Evolutionary conservation across 1,140 invertebrate species (phyloP), one percentile per base, ranked within the genome.

Genomic region (Oncopeltus fasciatus): DNA sequence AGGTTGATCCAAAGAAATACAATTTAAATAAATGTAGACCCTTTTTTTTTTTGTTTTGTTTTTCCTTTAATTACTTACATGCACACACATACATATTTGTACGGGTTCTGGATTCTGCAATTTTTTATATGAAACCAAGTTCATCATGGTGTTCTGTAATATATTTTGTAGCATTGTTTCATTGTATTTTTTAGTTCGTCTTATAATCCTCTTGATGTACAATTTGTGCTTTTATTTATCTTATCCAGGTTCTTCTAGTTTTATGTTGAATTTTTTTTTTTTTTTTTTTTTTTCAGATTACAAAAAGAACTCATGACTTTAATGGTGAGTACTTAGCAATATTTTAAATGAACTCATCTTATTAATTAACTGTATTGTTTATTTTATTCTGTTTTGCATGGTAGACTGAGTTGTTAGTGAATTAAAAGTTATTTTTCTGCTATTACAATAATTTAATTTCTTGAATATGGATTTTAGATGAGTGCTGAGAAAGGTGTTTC

Each of bases 401-500:
- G n/a, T 20, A 61, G n/a, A 38, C 53, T 47, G 18, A 14, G 58
- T 57, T n/a, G 51, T 12, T 21, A 9, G 14, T 18, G n/a, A 43
- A 56, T 14, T 53, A 11, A 14, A 38, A 8, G 31, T 5, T 38
- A 38, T 38, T 38, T 38, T 38, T 38, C 14, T 38, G 31, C 5
- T 14, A 38, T 8, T 5, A 14, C 31, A 29, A 57, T 59, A 16
- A 38, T 60, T 43, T 46, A 21, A 43, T 26, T 33, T n/a, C 27
- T 57, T 57, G 4, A 59, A 33, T 59, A 60, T 68, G 64, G 61
- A 20, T 43, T 27, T 56, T 51, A 81, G 80, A 89, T 91, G 79
- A 85, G 82, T 64, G 82, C 83, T 43, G 91, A 95, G 70, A 91
- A 92, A 76, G 88, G 88, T 18, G 87, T 97, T 43, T 95, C 93